Evolutionary conservation across 2,888 invertebrate genomes (phyloP), one percentile per base, ranked within the genome.

Genomic region (Oegoconia quadripuncta): DNA sequence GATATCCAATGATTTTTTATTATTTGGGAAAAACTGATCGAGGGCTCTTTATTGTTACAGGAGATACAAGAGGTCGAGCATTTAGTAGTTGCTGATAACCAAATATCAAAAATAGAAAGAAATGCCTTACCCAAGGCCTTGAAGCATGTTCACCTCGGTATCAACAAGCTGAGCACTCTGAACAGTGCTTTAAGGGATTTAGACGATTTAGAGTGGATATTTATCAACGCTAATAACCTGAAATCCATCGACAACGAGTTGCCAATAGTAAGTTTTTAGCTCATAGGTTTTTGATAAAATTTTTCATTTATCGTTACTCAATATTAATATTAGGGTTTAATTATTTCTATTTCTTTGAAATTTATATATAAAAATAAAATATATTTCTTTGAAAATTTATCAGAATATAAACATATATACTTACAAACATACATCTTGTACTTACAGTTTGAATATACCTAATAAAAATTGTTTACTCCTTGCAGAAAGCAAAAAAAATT

Each of bases 101-200:
- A 90, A 55, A 92, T 95, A 57, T 89, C 92, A 1, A 89, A 91
- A 49, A 89, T 96, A 53, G 94, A 95, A 52, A 89, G 89, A 22
- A 90, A 91, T 36, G 90, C 94, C 0, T 84, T 95, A 37, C 95
- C 95, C 0, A 84, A 88, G 22, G 89, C 91, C 4, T 66, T 95
- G 30, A 89, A 90, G 34, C 91, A 92, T 34, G 77, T 95, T 7
- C 94, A 94, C 66, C 80, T 95, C 38, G 95, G 93, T 0, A 88
- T 92, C 8, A 95, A 96, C 74, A 90, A 91, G 57, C 83, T 96
- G 29, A 90, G 84, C 41, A 89, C 90, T 34, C 74, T 96, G 37
- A 95, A 95, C 64, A 92, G 93, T n/a, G 93, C 94, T 1, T 72
- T 95, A n/a, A 89, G 91, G 44, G 91, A 93, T 40, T 77, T 95